Base-by-base conservation (phyloP, 92 coral and sea anemone species). In the Palythoa grandiflora region DNA sequence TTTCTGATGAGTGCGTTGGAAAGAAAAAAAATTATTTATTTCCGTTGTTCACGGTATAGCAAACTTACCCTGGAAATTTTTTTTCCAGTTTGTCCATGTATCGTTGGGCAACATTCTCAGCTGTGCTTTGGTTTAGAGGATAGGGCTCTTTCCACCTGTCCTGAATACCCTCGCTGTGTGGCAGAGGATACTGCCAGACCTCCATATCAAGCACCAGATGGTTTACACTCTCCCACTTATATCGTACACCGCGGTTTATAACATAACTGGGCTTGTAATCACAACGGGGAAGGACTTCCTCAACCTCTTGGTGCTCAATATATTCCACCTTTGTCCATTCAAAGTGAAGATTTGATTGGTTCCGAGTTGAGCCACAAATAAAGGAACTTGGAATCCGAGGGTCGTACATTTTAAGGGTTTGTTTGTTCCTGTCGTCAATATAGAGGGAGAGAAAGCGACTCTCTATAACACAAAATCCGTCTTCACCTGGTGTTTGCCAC, bases 401-500 rank as follows among this genome's bases (percentile, higher is more conserved):
- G 14, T 80, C 74, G 59, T 80, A 74, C 50, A 44, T 9, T n/a
- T 80, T 80, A 1, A 50, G 59, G 4, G 55, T 61, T 59, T 38
- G 38, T 65, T 61, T 35, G 11, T 16, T 74, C 36, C 55, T 61
- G 85, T 80, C 85, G 20, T 39, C 44, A 19, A 80, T 15, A n/a
- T 80, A 65, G 21, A 61, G 19, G 7, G 85, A 63, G 38, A 80
- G 85, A 47, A 61, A 80, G 39, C 57, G 37, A 6, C 48, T 80
- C 20, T 80, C 74, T 20, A 80, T 79, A 15, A 20, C 52, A 28
- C 63, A 44, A 85, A 85, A 78, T 40, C 20, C 40, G 35, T 75
- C 28, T 73, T 88, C 87, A 68, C 54, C 65, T 37, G 92, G 92
- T 54, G 28, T 55, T 47, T 47, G 57, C 92, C 92, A 90, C 66